These are phyloP conservation scores for Nudaria mundana DNA, from an alignment of 2,888 invertebrate genomes.

Conservation along the genomic window DNA sequence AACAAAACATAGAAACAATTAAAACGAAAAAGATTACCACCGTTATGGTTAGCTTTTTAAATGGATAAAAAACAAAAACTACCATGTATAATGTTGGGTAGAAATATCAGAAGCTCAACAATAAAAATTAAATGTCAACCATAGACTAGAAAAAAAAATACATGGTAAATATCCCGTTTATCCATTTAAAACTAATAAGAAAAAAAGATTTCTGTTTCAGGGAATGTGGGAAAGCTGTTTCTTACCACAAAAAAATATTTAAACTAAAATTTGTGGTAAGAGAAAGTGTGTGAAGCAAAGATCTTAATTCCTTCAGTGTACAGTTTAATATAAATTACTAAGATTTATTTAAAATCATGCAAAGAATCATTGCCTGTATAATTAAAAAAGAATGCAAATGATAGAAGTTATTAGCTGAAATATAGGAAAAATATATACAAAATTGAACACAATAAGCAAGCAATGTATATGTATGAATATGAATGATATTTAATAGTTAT, in stretches of 20 bases:
- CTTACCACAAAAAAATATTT: too few species aligned
- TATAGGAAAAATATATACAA: conserved; percentile 30
- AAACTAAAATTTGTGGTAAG: too few species aligned
- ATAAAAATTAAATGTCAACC: too few species aligned
- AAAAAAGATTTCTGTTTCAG: too few species aligned
- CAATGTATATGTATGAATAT: conserved; percentile 53
- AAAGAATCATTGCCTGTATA: too few species aligned
- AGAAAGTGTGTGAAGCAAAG: too few species aligned
- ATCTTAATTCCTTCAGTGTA: background rate
- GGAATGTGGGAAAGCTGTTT: too few species aligned
- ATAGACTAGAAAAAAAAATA: too few species aligned
- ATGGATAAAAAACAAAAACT: background rate
- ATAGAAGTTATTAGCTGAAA: conserved; percentile 42
- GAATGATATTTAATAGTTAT: conserved; percentile 23
- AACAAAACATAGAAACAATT: background rate
- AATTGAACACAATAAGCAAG: conserved; percentile 62
- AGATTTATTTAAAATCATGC: conserved; percentile 36
- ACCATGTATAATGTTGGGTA: too few species aligned
- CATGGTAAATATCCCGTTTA: too few species aligned
- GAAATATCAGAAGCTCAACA: too few species aligned
- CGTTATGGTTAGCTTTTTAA: background rate
- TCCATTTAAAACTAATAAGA: too few species aligned
- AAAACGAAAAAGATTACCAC: background rate
- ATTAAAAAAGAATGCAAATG: conserved; percentile 32
- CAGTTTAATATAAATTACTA: background rate